Percentiles rank a stretch among this genome's conserved stretches.
These are phyloP conservation scores for Poecile atricapillus DNA, from an alignment of 2,113 vertebrate genomes.

Conservation along the genomic window DNA sequence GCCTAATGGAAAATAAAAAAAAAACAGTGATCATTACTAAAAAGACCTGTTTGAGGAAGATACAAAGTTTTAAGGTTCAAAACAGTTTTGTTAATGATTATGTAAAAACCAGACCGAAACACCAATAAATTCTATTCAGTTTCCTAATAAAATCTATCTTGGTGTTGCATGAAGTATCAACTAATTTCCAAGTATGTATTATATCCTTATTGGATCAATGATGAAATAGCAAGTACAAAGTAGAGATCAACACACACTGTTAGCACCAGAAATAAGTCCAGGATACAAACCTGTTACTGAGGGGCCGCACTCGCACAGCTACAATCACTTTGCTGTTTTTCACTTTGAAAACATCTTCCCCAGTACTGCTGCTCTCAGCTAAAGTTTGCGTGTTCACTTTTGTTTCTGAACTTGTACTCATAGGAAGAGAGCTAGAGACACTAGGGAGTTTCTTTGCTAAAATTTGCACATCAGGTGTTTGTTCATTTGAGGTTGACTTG, in stretches of 20 bases:
- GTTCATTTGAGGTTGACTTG: not conserved
- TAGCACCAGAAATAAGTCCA: not conserved
- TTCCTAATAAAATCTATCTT: not conserved
- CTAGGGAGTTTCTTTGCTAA: constrained; percentile 10
- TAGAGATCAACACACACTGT: not conserved
- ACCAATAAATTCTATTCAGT: not conserved
- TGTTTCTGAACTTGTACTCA: not conserved
- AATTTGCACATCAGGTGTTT: not conserved
- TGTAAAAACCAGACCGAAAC: not conserved
- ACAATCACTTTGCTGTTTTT: constrained; percentile 90
- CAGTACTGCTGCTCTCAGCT: not conserved
- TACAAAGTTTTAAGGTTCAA: not conserved
- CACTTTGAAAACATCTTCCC: constrained; percentile 67
- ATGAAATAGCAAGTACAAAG: not conserved
- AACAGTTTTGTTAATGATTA: not conserved
- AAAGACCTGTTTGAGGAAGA: not conserved
- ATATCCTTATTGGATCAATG: not conserved
- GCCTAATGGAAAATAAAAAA: not conserved
- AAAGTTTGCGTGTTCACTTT: not conserved
- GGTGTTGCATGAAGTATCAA: not conserved
- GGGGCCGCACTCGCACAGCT: constrained; percentile 88
- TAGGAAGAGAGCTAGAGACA: not conserved
- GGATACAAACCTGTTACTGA: constrained; percentile 83
- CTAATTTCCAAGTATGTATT: not conserved
- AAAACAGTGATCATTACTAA: not conserved